phyloP scores from a whole-genome alignment of 2,113 vertebrate species.

The Dinomys branickii region DNA sequence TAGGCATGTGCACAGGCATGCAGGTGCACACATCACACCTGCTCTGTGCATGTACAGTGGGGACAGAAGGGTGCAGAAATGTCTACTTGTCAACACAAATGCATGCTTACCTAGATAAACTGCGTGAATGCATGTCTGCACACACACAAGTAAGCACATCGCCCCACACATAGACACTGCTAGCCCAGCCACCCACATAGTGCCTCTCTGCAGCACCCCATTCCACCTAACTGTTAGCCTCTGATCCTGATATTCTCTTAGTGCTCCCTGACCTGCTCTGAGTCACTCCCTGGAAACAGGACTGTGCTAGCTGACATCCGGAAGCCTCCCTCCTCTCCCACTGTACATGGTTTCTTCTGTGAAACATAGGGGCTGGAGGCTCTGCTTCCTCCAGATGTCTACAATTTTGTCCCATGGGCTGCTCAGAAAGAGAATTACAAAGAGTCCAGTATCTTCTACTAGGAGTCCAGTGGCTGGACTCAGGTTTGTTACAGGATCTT shows the following conservation, averaged over 20 bases:
- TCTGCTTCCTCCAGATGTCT: background rate
- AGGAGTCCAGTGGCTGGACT: background rate
- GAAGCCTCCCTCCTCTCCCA: background rate
- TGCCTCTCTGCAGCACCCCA: background rate
- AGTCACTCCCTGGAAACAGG: background rate
- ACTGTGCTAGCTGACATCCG: background rate
- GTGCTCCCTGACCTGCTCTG: background rate
- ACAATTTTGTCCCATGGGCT: background rate
- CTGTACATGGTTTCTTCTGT: background rate
- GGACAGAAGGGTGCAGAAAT: background rate
- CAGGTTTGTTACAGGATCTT: background rate
- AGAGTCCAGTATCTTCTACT: no score
- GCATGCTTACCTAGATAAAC: no score
- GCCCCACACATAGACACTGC: background rate
- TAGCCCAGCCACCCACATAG: background rate
- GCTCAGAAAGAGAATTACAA: background rate
- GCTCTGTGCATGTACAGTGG: accelerated
- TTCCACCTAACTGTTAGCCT: background rate
- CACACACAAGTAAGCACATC: background rate
- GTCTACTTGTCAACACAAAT: no score
- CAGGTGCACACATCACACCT: background rate
- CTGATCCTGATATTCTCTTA: background rate
- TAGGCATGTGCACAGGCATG: background rate
- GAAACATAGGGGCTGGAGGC: background rate
- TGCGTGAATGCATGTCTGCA: no score